phyloP scores from a whole-genome alignment of 2,113 vertebrate species.

The Hypomesus transpacificus region DNA sequence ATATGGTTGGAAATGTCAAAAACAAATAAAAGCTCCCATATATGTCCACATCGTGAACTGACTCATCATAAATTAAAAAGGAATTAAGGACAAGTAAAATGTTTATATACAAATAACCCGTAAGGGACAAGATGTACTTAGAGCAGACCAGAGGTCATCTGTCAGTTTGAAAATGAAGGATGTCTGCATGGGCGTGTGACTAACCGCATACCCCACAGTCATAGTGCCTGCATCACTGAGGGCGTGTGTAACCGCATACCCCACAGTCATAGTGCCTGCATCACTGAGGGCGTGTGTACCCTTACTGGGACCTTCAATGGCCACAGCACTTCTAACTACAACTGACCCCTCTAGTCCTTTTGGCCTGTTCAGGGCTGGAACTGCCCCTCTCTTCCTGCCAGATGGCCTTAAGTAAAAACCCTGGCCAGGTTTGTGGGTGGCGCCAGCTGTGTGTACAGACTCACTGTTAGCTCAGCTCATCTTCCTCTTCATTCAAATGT shows the following conservation, averaged over 20 bases:
- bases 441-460: constrained; percentile 42
- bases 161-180: not conserved
- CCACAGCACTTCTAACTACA: constrained; percentile 26
- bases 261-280: not conserved
- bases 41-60: too few species aligned
- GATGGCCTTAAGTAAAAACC: constrained; percentile 42
- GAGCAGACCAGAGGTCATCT: not conserved
- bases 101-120: too few species aligned
- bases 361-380: constrained; percentile 30
- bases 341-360: constrained; percentile 44
- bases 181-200: constrained; percentile 4
- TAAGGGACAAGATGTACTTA: not conserved
- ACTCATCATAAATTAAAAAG: too few species aligned
- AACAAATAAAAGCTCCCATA: too few species aligned
- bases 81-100: too few species aligned
- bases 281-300: not conserved
- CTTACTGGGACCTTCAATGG: constrained; percentile 5
- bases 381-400: constrained; percentile 45
- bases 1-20: too few species aligned
- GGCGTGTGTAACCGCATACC: not conserved
- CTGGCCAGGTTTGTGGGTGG: constrained; percentile 29
- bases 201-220: constrained; percentile 1
- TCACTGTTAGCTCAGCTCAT: not conserved
- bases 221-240: not conserved
- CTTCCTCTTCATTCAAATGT: too few species aligned